Conservation (phyloP, 2,888 invertebrate species). For the Chrysolina haemoptera region DNA sequence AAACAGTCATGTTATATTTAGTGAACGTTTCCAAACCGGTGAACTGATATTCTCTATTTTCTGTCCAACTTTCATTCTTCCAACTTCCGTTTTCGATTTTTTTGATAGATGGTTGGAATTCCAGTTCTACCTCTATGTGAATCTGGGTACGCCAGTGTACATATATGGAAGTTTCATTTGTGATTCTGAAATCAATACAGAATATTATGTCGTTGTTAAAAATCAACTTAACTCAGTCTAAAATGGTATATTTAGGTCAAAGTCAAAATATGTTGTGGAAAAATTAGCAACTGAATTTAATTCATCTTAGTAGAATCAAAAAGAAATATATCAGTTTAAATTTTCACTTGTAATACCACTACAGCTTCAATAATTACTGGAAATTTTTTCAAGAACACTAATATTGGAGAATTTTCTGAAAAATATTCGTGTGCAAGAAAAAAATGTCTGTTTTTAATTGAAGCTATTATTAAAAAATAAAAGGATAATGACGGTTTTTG, state of each 20-base stretch:
- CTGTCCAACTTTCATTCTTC: conserved; percentile 77
- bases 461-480: no score
- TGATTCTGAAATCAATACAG: conserved; percentile 24
- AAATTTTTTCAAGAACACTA: no score
- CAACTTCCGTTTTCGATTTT: conserved; percentile 71
- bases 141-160: conserved; percentile 32
- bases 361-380: no score
- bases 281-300: no score
- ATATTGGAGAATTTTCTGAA: no score
- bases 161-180: conserved; percentile 30
- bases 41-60: conserved; percentile 76
- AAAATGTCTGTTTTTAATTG: no score
- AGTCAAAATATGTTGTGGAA: not conserved
- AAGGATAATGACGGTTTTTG: no score
- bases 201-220: not conserved
- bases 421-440: no score
- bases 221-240: not conserved
- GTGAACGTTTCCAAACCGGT: conserved; percentile 79
- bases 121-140: conserved; percentile 69
- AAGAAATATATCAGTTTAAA: no score
- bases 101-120: conserved; percentile 81
- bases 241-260: no score
- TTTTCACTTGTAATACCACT: no score
- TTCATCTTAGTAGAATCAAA: no score
- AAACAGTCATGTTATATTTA: conserved; percentile 86